Base-by-base conservation (phyloP, 2,797 vertebrate genomes). In the Enteromius treurensis region DNA sequence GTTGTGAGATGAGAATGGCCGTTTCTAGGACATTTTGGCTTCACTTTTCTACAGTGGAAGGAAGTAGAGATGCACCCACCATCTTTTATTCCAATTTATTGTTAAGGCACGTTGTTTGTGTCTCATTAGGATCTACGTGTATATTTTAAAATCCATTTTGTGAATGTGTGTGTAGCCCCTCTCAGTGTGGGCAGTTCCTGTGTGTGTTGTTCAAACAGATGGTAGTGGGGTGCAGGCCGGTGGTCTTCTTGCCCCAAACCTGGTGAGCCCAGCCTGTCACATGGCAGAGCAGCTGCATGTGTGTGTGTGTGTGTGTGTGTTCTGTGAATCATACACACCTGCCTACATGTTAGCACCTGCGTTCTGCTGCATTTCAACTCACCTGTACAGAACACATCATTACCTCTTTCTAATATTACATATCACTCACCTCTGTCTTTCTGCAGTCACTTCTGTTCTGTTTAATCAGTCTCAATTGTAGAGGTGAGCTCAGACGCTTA, bases 211-310 rank as follows among this genome's bases (percentile, higher is more conserved):
- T 77, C 21, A 49, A 45, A 53, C 47, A 76, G 60, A 76, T 74
- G 73, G 81, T 69, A 40, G 49, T 55, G 32, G 34, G 23, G 74
- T 77, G 40, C 21, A 53, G 64, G 14, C 62, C 5, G 70, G 21
- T 76, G 73, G 87, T 90, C 85, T 85, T 90, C 79, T 81, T 86
- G 81, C 86, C 82, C 86, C 87, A 76, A 71, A 69, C 89, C 91
- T 86, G 82, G 80, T 82, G 89, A 90, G 91, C 77, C 75, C 67
- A 51, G 83, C 87, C 84, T 86, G 87, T 87, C 60, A 51, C 80
- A 51, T 53, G 5, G 55, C 70, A 76, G 58, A 71, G 69, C 77
- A 84, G 78, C 19, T 68, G 78, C 75, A 64, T 51, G 58, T 62
- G 78, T 69, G 64, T 79, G 77, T 62, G 78, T 69, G 64, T 79